Percentiles rank a stretch among this genome's conserved stretches.
These are phyloP conservation scores for Drosophila mojavensis DNA, from an alignment of 1,140 invertebrate species.

Conservation along the genomic window DNA sequence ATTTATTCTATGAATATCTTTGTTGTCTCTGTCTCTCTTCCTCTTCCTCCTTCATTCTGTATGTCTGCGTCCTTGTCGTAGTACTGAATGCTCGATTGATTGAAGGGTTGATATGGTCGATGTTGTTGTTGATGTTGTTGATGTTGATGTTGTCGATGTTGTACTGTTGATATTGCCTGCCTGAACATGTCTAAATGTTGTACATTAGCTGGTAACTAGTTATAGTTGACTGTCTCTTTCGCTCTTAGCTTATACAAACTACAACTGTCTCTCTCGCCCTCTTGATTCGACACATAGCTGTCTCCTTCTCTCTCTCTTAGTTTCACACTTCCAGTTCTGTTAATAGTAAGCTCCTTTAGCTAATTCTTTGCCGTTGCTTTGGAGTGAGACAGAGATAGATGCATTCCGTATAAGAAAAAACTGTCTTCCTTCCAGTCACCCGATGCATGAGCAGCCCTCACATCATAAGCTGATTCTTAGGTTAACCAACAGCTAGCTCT, in stretches of 20 bases:
- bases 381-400: background rate
- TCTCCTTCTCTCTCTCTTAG: slow-evolving; percentile 1
- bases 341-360: background rate
- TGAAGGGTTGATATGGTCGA: slow-evolving; percentile 8
- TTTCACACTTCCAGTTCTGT: background rate
- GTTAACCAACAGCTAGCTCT: too few relatives aligned
- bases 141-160: slow-evolving; percentile 3
- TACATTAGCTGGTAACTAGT: background rate
- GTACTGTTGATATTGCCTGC: slow-evolving; percentile 16
- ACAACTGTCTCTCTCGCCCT: background rate
- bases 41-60: background rate
- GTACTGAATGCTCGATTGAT: slow-evolving; percentile 16
- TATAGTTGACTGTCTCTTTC: slow-evolving; percentile 1
- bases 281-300: too few relatives aligned
- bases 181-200: slow-evolving; percentile 5
- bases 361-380: background rate
- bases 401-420: too few relatives aligned
- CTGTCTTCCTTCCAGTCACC: too few relatives aligned
- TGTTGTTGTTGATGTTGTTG: slow-evolving; percentile 6
- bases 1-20: background rate
- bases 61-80: slow-evolving; percentile 23
- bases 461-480: too few relatives aligned
- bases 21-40: slow-evolving; percentile 9
- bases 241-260: background rate
- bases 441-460: too few relatives aligned